Base-by-base conservation (phyloP, 2,113 vertebrate genomes). In the Bettongia penicillata region DNA sequence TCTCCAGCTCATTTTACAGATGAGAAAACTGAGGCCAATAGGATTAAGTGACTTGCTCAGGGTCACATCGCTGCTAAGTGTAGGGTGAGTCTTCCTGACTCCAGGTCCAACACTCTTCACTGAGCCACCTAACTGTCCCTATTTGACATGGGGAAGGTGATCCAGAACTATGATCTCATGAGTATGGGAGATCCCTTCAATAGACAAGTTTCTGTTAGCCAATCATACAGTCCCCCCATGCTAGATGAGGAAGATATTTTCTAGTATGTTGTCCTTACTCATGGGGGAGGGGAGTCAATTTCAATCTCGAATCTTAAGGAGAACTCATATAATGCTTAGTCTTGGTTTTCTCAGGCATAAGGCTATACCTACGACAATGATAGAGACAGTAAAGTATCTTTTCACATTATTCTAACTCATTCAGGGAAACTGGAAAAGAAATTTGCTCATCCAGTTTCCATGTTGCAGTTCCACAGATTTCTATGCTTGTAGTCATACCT, bases 361-460 rank as follows among this genome's bases (percentile, higher is more conserved):
- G 93, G 22, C 92, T 48, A 61, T 90, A 84, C 1, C 16, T 23
- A 91, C 89, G 26, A 92, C 16, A 51, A 91, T 84, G n/a, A 23
- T 22, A 84, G 24, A 89, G 51, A 49, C 25, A 91, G 19, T 48
- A 68, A 92, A 68, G 68, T 91, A 93, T 51, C 31, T 53, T 28
- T 93, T 90, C 19, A 84, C n/a, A 24, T 57, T 91, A 49, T 92
- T 94, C 61, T 91, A 49, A 91, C 61, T 95, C 90, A 91, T 93
- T 90, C 57, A 91, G 57, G 52, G 22, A 84, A 90, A 26, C 49
- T n/a, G 91, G 43, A 68, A 50, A 94, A 92, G 6, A 48, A 91
- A 31, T 47, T 94, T 90, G 25, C 14, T 84, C 24, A 5, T 51
- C 90, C 51, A 90, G 10, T 95, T 93, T 93, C 28, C 68, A 49